Conservation (phyloP, 2,113 vertebrate genomes). For the Myotis lucifugus region DNA sequence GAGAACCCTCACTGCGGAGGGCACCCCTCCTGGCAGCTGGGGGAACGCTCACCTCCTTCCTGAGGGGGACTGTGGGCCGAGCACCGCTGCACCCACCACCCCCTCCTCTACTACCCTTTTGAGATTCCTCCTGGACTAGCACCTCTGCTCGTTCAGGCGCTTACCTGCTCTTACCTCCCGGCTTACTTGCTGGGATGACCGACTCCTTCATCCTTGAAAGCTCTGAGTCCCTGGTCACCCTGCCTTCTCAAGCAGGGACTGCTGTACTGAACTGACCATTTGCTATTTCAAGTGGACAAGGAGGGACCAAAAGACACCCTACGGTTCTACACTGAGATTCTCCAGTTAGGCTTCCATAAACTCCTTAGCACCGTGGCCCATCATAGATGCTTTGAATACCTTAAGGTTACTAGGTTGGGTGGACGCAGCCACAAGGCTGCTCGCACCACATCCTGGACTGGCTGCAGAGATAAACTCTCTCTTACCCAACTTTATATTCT, state of each 20-base stretch:
- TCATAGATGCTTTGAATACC: background rate
- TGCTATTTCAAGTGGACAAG: background rate
- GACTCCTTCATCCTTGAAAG: background rate
- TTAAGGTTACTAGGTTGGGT: background rate
- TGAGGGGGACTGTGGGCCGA: background rate
- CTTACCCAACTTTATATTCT: background rate
- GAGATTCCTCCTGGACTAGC: background rate
- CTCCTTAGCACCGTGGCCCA: background rate
- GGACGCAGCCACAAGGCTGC: too few species aligned
- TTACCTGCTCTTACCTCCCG: background rate
- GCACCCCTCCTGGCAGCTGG: background rate
- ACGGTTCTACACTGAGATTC: background rate
- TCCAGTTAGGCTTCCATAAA: background rate
- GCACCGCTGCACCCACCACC: fast-evolving
- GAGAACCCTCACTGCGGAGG: background rate
- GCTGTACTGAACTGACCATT: background rate
- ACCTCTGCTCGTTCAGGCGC: background rate
- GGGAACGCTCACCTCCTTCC: background rate
- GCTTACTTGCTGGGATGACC: background rate
- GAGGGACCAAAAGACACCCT: background rate
- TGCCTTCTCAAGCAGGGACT: background rate
- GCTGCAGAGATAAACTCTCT: background rate
- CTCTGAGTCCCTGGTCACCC: background rate
- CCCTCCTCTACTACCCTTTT: background rate
- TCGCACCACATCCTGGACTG: background rate